Evolutionary conservation across 2,113 vertebrate species (phyloP).

Genomic region (Delphinapterus leucas): DNA sequence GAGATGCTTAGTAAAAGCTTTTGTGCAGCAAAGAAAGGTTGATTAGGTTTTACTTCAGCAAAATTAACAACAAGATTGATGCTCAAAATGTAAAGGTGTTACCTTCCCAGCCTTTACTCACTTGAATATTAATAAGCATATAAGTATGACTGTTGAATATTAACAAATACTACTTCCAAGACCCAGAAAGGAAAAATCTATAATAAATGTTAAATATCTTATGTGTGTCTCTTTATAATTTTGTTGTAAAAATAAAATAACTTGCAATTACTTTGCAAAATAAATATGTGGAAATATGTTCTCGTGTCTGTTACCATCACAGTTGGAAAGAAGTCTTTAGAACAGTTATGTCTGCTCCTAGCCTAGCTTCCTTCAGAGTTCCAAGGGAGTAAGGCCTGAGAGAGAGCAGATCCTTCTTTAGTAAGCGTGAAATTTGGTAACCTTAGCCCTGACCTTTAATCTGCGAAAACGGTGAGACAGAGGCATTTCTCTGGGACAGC

Average conservation of each 20-base stretch:
- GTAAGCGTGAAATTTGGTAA: conserved; percentile 51
- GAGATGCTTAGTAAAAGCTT: conserved; percentile 43
- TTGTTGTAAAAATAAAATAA: conserved; percentile 45
- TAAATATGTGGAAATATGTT: not conserved
- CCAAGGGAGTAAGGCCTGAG: not conserved
- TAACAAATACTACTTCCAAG: conserved; percentile 50
- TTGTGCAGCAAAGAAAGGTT: conserved; percentile 51
- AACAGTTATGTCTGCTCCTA: not conserved
- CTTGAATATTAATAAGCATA: conserved; percentile 56
- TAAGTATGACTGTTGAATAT: conserved; percentile 56
- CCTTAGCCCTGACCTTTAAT: conserved; percentile 69
- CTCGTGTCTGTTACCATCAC: not conserved
- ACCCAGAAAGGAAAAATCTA: not conserved
- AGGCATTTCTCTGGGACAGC: conserved; percentile 75
- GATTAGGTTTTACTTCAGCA: conserved; percentile 65
- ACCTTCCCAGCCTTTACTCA: conserved; percentile 37
- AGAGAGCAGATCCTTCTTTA: not conserved
- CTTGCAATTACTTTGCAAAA: conserved; percentile 29
- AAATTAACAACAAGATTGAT: conserved; percentile 64
- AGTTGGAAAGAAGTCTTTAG: not conserved
- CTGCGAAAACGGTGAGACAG: conserved; percentile 48
- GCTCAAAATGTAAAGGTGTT: conserved; percentile 68
- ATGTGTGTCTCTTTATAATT: conserved; percentile 26
- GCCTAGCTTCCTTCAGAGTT: not conserved
- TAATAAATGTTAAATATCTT: conserved; percentile 38